These are phyloP conservation scores for Paralinhomoeus sp. DNA, from an alignment of 2,888 invertebrate species.

Conservation along the genomic window DNA sequence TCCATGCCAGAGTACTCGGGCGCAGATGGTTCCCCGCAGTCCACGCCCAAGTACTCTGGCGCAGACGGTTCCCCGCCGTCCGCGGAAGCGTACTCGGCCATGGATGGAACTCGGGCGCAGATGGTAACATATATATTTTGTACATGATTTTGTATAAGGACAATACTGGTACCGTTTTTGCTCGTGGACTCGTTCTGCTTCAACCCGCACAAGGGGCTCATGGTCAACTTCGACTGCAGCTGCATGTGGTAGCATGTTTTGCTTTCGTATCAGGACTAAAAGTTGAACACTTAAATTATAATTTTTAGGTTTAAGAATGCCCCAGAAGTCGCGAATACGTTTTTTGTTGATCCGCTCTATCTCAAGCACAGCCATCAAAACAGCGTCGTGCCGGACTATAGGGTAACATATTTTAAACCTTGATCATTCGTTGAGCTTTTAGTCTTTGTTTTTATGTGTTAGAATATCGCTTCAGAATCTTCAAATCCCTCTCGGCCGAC, in stretches of 20 bases:
- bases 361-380: slow-evolving; percentile 80
- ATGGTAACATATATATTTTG: no score
- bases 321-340: slow-evolving; percentile 71
- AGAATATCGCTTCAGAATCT: slow-evolving; percentile 18
- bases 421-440: no score
- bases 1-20: no score
- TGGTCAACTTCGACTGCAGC: slow-evolving; percentile 97
- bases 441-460: no score
- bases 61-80: no score
- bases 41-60: no score
- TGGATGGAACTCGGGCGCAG: no score
- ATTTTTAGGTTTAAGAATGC: slow-evolving; percentile 78
- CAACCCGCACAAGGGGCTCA: slow-evolving; percentile 94
- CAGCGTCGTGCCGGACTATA: slow-evolving; percentile 26
- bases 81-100: no score
- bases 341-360: slow-evolving; percentile 91
- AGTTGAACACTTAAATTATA: no score
- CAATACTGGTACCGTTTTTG: no score
- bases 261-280: slow-evolving; percentile 43
- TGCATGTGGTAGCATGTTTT: slow-evolving; percentile 63
- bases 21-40: no score
- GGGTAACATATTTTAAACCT: slow-evolving; percentile 10
- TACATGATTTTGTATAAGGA: no score
- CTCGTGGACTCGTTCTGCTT: slow-evolving; percentile 81
- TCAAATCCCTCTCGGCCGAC: slow-evolving; percentile 52